Evolutionary conservation across 2,113 vertebrate genomes (phyloP).

Genomic region (Chionomys nivalis): DNA sequence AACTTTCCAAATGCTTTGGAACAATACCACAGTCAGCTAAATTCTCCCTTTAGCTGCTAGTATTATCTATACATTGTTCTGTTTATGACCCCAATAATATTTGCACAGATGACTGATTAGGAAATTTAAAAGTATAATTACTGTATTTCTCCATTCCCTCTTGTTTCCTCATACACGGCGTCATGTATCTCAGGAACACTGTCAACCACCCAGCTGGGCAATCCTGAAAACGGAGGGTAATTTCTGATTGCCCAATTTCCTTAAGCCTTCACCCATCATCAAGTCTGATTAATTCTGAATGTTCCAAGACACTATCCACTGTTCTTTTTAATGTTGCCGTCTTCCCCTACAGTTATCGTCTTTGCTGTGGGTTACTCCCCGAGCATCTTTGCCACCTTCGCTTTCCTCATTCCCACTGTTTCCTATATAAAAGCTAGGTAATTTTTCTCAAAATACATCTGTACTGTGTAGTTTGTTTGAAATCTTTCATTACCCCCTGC

Average conservation of each 20-base stretch:
- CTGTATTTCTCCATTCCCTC: background rate
- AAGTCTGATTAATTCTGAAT: background rate
- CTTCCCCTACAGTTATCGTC: background rate
- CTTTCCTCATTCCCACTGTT: background rate
- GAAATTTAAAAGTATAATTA: background rate
- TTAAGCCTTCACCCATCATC: background rate
- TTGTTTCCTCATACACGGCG: background rate
- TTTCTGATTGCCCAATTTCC: background rate
- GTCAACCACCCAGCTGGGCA: background rate
- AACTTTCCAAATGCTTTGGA: background rate
- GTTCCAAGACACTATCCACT: background rate
- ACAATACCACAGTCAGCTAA: background rate
- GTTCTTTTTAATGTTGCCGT: background rate
- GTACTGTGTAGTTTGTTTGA: background rate
- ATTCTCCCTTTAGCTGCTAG: background rate
- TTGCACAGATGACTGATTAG: background rate
- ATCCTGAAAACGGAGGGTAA: background rate
- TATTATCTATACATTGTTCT: background rate
- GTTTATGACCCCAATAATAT: background rate
- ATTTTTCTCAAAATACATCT: background rate
- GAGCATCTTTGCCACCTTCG: background rate
- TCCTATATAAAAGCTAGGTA: background rate
- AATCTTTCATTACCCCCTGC: background rate
- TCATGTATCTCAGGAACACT: background rate
- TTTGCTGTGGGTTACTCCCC: background rate